These are phyloP conservation scores for Megastigmus dorsalis DNA, from an alignment of 2,888 invertebrate species.

Conservation along the genomic window DNA sequence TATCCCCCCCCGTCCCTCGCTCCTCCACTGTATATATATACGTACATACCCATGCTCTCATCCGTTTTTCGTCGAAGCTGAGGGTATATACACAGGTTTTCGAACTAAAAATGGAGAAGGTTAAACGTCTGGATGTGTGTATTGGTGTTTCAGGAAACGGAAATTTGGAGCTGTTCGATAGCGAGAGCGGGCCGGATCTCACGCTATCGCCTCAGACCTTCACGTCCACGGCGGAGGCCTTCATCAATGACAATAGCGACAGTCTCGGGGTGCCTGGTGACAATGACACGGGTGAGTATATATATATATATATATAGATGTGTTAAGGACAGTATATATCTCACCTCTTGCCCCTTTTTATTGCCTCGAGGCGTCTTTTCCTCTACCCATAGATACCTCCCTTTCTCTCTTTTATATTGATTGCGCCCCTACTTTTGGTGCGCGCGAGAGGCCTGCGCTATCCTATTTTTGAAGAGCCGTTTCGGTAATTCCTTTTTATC, in stretches of 20 bases:
- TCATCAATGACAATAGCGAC: slow-evolving; percentile 81
- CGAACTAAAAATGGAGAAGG: no score
- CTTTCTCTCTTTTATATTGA: slow-evolving; percentile 4
- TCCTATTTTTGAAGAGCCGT: neutral
- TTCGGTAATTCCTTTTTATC: slow-evolving; percentile 38
- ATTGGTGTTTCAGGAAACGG: slow-evolving; percentile 68
- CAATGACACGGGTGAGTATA: slow-evolving; percentile 77
- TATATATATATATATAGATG: neutral
- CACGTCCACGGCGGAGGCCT: slow-evolving; percentile 80
- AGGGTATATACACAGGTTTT: neutral
- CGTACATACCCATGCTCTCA: neutral
- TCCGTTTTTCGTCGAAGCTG: neutral
- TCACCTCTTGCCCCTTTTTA: slow-evolving; percentile 33
- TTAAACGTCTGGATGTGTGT: neutral
- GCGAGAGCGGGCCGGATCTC: slow-evolving; percentile 79
- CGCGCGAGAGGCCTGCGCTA: neutral
- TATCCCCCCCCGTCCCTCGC: neutral
- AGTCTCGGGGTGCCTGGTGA: slow-evolving; percentile 79
- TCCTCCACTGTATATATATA: neutral
- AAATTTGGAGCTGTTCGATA: slow-evolving; percentile 79
- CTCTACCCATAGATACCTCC: neutral
- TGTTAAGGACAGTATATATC: neutral
- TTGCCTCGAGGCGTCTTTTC: neutral
- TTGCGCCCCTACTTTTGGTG: neutral
- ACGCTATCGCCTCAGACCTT: slow-evolving; percentile 80